phyloP scores from a whole-genome alignment of 2,888 invertebrate species.

The Orthosia gothica region DNA sequence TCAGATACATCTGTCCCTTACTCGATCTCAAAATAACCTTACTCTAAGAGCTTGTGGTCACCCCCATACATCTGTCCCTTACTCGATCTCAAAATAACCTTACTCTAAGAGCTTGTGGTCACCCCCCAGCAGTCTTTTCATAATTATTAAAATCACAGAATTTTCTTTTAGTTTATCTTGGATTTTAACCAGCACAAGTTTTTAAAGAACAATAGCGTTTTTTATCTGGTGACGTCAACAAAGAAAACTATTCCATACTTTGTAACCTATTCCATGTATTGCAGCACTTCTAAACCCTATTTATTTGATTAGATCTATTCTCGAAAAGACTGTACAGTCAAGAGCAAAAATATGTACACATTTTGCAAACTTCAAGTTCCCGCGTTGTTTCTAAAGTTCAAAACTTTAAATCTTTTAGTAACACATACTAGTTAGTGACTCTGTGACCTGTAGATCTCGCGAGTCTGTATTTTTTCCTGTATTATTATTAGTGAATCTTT shows the following conservation, averaged over 20 bases:
- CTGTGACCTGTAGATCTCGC: no score
- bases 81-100: no score
- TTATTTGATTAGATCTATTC: constrained; percentile 38
- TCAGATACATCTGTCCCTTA: no score
- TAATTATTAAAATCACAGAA: not conserved
- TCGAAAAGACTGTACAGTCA: constrained; percentile 17
- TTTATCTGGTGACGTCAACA: constrained; percentile 2
- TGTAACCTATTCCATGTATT: constrained; percentile 26
- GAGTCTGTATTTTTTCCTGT: no score
- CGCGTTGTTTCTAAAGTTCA: not conserved
- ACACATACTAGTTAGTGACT: no score
- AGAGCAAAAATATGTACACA: not conserved
- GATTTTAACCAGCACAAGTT: no score
- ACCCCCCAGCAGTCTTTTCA: not conserved
- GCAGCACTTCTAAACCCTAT: constrained; percentile 16
- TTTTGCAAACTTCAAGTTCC: not conserved
- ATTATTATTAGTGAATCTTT: no score
- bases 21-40: no score
- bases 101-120: no score
- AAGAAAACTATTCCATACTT: not conserved
- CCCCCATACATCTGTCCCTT: no score
- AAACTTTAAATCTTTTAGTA: not conserved
- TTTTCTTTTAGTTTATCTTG: not conserved
- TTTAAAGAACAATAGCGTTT: constrained; percentile 2
- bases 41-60: no score